These are phyloP conservation scores for Lomographa bimaculata DNA, from an alignment of 2,888 invertebrate genomes.

Conservation along the genomic window DNA sequence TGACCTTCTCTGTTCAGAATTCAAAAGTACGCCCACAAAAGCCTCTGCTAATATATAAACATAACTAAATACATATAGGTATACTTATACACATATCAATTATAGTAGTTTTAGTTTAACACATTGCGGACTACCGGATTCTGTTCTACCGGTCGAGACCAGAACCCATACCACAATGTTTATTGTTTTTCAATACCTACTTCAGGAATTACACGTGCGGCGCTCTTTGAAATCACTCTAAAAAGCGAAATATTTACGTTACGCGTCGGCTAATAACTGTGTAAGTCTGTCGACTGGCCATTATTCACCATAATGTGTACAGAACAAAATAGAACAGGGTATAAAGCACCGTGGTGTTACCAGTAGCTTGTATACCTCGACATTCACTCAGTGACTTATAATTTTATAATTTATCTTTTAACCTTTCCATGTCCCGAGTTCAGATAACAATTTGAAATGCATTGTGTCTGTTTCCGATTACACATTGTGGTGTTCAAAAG, in stretches of 20 bases:
- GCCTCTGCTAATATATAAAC: too few species aligned
- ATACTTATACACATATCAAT: too few species aligned
- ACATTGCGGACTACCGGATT: conserved; percentile 38
- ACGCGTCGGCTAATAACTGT: conserved; percentile 63
- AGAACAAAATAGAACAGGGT: conserved; percentile 65
- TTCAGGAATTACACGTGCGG: conserved; percentile 58
- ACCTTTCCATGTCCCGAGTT: too few species aligned
- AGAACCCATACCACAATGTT: conserved; percentile 52
- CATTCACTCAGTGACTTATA: too few species aligned
- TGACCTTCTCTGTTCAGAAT: too few species aligned
- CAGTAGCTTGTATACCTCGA: too few species aligned
- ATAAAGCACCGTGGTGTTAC: conserved; percentile 28
- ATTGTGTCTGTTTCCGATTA: too few species aligned
- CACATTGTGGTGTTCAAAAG: too few species aligned
- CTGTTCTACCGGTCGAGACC: conserved; percentile 52
- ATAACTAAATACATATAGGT: too few species aligned
- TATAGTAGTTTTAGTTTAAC: conserved; percentile 39
- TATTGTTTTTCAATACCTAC: conserved; percentile 65
- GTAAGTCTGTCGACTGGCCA: conserved; percentile 68
- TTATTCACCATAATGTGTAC: conserved; percentile 62
- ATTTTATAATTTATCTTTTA: too few species aligned
- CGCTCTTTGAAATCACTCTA: conserved; percentile 67
- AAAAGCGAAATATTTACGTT: conserved; percentile 67
- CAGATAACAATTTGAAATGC: too few species aligned
- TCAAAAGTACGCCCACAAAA: too few species aligned